phyloP scores from a whole-genome alignment of 2,888 invertebrate genomes.

The Heliconius charithonia region DNA sequence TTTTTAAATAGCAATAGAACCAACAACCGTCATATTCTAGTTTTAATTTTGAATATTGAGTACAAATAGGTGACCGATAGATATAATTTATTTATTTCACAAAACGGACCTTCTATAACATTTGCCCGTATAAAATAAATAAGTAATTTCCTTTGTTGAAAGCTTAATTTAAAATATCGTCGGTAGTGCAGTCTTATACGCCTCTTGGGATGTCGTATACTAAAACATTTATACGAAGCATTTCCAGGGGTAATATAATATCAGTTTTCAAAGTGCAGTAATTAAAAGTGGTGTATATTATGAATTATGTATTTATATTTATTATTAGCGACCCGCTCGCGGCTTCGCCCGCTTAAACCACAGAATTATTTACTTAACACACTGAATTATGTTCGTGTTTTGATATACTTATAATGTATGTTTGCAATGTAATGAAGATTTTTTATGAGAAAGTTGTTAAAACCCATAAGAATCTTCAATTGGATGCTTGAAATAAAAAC shows the following conservation, averaged over 20 bases:
- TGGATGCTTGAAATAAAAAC: too few species aligned
- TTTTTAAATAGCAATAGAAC: background rate
- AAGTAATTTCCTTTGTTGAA: conserved; percentile 33
- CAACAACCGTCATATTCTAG: background rate
- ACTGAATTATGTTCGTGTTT: too few species aligned
- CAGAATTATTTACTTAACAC: too few species aligned
- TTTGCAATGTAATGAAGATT: too few species aligned
- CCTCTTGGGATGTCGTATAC: conserved; percentile 25
- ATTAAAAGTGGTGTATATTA: conserved; percentile 18
- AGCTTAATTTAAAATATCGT: conserved; percentile 38
- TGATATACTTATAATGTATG: too few species aligned
- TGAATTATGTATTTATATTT: background rate
- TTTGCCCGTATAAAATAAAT: conserved; percentile 22
- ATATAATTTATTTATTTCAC: background rate
- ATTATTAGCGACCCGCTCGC: too few species aligned
- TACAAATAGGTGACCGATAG: background rate
- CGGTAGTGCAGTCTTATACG: conserved; percentile 30
- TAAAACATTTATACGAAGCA: conserved; percentile 27
- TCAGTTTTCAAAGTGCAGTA: conserved; percentile 17
- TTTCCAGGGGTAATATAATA: conserved; percentile 25
- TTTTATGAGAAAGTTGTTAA: too few species aligned
- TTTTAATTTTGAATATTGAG: background rate
- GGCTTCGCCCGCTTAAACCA: too few species aligned
- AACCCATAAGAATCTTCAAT: too few species aligned
- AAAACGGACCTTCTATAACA: background rate